Conservation (phyloP, 2,888 invertebrate genomes). For the Noctuana brunneofusca region DNA sequence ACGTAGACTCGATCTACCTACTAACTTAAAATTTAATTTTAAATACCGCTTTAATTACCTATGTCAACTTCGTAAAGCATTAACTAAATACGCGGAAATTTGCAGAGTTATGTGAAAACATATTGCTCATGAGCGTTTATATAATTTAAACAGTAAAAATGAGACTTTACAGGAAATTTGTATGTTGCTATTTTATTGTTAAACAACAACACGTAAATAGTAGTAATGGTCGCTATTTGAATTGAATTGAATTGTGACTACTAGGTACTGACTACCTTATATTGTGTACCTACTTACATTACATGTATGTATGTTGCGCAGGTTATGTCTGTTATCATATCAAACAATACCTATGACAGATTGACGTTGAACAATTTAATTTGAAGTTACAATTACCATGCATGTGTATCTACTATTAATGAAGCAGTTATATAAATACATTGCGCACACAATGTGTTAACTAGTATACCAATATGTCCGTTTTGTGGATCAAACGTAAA, state of each 20-base stretch:
- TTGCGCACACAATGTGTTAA: too few relatives aligned
- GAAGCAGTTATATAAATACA: neutral
- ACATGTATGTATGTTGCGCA: neutral
- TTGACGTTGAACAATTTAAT: slow-evolving; percentile 21
- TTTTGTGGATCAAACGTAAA: slow-evolving; percentile 9
- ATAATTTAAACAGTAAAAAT: slow-evolving; percentile 7
- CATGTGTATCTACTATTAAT: neutral
- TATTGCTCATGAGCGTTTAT: slow-evolving; percentile 3
- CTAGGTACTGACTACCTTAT: too few relatives aligned
- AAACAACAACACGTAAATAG: too few relatives aligned
- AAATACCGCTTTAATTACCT: slow-evolving; percentile 42
- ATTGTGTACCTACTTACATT: neutral
- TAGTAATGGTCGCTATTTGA: too few relatives aligned
- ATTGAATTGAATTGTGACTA: too few relatives aligned
- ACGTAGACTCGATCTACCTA: slow-evolving; percentile 44
- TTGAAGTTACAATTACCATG: slow-evolving; percentile 16
- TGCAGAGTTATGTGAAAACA: slow-evolving; percentile 1
- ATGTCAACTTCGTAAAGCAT: slow-evolving; percentile 40
- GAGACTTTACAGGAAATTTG: too few relatives aligned
- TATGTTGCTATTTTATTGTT: slow-evolving; percentile 15
- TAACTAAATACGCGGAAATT: slow-evolving; percentile 43
- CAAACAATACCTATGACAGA: slow-evolving; percentile 15
- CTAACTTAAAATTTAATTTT: slow-evolving; percentile 40
- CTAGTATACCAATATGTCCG: slow-evolving; percentile 12
- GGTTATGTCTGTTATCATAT: neutral